A percentile compares a stretch with the other conserved stretches of the same genome.
phyloP scores from a whole-genome alignment of 2,797 vertebrate genomes.

The Cirrhinus mrigala region DNA sequence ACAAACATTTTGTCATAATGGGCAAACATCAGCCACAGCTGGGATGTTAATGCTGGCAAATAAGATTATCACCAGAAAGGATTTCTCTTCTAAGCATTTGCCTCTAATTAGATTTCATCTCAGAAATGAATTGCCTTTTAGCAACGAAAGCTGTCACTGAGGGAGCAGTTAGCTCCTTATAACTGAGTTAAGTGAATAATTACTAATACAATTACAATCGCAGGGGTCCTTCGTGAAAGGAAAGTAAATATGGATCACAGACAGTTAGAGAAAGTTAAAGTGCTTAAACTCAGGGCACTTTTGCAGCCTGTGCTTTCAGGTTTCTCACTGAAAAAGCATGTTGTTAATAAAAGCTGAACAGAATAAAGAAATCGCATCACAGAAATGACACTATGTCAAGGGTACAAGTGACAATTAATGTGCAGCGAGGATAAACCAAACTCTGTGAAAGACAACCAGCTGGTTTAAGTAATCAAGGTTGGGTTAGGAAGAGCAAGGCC shows the following conservation, averaged over 20 bases:
- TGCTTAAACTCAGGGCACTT: background rate
- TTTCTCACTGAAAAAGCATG: background rate
- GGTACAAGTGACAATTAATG: background rate
- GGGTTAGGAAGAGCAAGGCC: constrained; percentile 36
- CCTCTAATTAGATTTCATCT: constrained; percentile 97
- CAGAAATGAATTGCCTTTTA: constrained; percentile 97
- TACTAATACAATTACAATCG: constrained; percentile 94
- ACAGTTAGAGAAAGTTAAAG: constrained; percentile 1
- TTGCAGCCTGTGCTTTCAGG: background rate
- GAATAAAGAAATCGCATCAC: background rate
- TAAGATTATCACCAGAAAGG: constrained; percentile 97
- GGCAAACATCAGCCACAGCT: constrained; percentile 94
- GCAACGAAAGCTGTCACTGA: constrained; percentile 92
- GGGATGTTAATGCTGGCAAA: constrained; percentile 98
- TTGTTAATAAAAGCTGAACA: background rate
- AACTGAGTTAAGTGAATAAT: constrained; percentile 98
- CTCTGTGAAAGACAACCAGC: constrained; percentile 39
- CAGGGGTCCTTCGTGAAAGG: constrained; percentile 80
- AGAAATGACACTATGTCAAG: background rate
- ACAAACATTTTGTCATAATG: constrained; percentile 90
- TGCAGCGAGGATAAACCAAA: constrained; percentile 46
- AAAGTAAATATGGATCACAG: constrained; percentile 39
- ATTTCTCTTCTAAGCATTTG: constrained; percentile 94
- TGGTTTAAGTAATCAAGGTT: constrained; percentile 41
- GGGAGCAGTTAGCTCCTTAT: constrained; percentile 98